phyloP scores from a whole-genome alignment of 2,113 vertebrate genomes.

The Cephalopterus ornatus region DNA sequence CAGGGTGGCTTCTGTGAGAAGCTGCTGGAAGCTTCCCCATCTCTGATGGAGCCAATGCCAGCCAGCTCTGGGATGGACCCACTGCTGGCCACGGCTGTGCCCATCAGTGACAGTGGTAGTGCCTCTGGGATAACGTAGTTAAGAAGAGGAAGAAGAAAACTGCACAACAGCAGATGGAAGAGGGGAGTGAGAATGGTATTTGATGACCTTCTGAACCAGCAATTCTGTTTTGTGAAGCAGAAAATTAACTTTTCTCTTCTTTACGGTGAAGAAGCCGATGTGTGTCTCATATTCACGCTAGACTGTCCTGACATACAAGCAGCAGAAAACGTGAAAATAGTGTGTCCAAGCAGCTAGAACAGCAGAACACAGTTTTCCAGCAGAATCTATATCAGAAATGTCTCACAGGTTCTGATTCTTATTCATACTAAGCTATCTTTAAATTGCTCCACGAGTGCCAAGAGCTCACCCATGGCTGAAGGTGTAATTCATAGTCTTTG shows the following conservation, averaged over 20 bases:
- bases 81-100: background rate
- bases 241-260: conserved; percentile 51
- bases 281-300: background rate
- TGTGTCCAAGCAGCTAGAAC: background rate
- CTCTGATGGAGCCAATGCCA: background rate
- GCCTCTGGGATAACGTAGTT: background rate
- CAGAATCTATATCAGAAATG: background rate
- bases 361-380: background rate
- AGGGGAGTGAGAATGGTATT: background rate
- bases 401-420: background rate
- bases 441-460: background rate
- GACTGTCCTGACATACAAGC: background rate
- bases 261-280: background rate
- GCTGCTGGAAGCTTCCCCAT: background rate
- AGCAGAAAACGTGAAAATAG: background rate
- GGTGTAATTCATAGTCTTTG: background rate
- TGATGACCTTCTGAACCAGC: conserved; percentile 15
- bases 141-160: background rate
- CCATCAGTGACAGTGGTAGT: background rate
- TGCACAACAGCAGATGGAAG: background rate
- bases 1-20: background rate
- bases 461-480: background rate
- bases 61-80: background rate
- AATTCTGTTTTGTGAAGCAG: conserved; percentile 54
- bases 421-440: background rate